Percentiles rank a stretch among this genome's conserved stretches.
These are phyloP conservation scores for Pammene fasciana DNA, from an alignment of 2,888 invertebrate genomes.

Conservation along the genomic window DNA sequence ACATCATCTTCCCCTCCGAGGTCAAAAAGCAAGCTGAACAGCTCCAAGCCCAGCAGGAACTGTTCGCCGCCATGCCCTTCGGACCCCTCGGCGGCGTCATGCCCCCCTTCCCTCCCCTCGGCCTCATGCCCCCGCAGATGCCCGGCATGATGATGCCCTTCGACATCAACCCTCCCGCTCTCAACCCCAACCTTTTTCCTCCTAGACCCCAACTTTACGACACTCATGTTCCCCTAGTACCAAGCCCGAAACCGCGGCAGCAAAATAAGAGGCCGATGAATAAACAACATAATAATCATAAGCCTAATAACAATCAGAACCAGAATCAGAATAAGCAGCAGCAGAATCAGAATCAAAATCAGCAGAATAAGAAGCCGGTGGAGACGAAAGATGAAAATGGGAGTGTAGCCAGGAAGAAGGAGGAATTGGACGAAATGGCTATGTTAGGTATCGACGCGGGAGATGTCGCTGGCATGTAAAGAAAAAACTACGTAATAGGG, in stretches of 20 bases:
- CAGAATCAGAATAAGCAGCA: conserved; percentile 41
- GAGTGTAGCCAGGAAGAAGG: conserved; percentile 67
- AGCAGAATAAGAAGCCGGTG: conserved; percentile 32
- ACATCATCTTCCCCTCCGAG: conserved; percentile 85
- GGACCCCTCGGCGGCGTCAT: conserved; percentile 51
- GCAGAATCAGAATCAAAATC: conserved; percentile 39
- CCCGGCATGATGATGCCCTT: conserved; percentile 66
- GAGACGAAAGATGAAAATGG: conserved; percentile 46
- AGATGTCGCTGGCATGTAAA: conserved; percentile 84
- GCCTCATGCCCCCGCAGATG: conserved; percentile 49
- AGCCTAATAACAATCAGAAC: conserved; percentile 29
- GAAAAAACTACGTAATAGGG: too few species aligned
- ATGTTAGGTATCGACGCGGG: conserved; percentile 94
- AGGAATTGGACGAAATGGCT: conserved; percentile 88
- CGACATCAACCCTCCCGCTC: conserved; percentile 61
- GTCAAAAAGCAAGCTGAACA: conserved; percentile 52
- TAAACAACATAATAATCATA: conserved; percentile 2
- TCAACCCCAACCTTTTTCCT: conserved; percentile 63
- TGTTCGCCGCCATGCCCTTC: conserved; percentile 54
- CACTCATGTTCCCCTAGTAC: conserved; percentile 67
- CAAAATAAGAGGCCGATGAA: conserved; percentile 38
- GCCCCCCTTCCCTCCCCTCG: conserved; percentile 50
- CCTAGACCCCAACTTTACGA: conserved; percentile 69
- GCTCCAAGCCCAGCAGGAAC: conserved; percentile 46
- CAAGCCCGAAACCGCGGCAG: conserved; percentile 50